Evolutionary conservation across 1,140 invertebrate genomes (phyloP).

Genomic region (Leptoteleia sp.): DNA sequence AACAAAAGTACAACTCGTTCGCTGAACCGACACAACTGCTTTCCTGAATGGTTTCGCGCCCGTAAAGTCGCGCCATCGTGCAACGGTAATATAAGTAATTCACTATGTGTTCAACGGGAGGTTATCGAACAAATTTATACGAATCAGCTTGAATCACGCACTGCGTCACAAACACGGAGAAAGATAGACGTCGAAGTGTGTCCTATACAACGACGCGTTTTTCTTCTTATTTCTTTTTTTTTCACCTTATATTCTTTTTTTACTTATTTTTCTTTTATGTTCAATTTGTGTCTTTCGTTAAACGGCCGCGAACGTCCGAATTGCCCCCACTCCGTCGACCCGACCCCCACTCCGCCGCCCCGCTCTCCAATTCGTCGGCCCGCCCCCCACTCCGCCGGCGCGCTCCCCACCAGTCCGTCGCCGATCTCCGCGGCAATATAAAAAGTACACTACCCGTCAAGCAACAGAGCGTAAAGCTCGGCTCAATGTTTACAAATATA

Average conservation of each 20-base stretch:
- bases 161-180: constrained; percentile 55
- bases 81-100: constrained; percentile 67
- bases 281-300: too few relatives aligned
- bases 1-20: constrained; percentile 49
- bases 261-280: background rate
- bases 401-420: too few relatives aligned
- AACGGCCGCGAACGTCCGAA: too few relatives aligned
- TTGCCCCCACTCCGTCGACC: too few relatives aligned
- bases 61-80: constrained; percentile 64
- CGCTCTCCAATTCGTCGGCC: too few relatives aligned
- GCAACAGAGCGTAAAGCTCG: too few relatives aligned
- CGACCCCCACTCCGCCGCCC: too few relatives aligned
- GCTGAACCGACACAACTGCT: constrained; percentile 66
- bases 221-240: constrained; percentile 2
- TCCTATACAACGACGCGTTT: constrained; percentile 51
- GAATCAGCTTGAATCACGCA: constrained; percentile 61
- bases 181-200: constrained; percentile 60
- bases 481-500: too few relatives aligned
- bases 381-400: too few relatives aligned
- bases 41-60: constrained; percentile 64
- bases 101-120: constrained; percentile 64
- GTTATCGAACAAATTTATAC: constrained; percentile 67
- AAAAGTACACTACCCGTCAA: too few relatives aligned
- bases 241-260: background rate
- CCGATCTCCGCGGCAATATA: too few relatives aligned